phyloP scores from a whole-genome alignment of 1,140 invertebrate species.

The Conus ventricosus region DNA sequence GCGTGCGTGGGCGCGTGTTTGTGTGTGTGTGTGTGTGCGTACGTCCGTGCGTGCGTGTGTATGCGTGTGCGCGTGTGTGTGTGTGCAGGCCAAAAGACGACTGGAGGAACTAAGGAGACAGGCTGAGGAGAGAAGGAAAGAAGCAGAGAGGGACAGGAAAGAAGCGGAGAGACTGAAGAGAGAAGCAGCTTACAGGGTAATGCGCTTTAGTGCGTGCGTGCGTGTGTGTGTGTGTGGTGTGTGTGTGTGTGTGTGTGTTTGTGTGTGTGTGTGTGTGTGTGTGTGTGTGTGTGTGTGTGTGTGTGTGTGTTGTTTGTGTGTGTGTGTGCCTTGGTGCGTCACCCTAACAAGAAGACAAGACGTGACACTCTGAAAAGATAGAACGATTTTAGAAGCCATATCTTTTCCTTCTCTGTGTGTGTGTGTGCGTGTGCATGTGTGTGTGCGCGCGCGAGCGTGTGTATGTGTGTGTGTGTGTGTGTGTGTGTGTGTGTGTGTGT shows the following conservation, averaged over 20 bases:
- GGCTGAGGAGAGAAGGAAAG: constrained; percentile 36
- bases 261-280: constrained; percentile 12
- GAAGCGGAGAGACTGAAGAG: constrained; percentile 40
- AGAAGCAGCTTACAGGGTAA: background rate
- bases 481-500: background rate
- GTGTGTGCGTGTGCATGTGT: background rate
- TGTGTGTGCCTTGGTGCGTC: too few relatives aligned
- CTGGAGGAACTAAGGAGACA: constrained; percentile 44
- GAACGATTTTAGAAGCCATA: too few relatives aligned
- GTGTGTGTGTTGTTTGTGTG: background rate
- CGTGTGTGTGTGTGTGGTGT: background rate
- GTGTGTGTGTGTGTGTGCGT: background rate
- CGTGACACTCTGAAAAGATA: too few relatives aligned
- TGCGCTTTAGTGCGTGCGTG: background rate
- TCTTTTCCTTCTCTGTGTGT: background rate
- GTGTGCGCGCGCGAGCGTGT: background rate
- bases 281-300: background rate
- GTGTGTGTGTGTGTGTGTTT: background rate
- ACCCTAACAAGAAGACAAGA: too few relatives aligned
- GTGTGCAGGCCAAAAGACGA: constrained; percentile 39
- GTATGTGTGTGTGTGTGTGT: background rate
- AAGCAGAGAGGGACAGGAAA: constrained; percentile 33
- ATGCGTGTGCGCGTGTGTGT: background rate
- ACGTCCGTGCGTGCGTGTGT: too few relatives aligned
- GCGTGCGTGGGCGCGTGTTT: background rate